phyloP scores from a whole-genome alignment of 2,888 invertebrate species.

The Polydrusus cervinus region DNA sequence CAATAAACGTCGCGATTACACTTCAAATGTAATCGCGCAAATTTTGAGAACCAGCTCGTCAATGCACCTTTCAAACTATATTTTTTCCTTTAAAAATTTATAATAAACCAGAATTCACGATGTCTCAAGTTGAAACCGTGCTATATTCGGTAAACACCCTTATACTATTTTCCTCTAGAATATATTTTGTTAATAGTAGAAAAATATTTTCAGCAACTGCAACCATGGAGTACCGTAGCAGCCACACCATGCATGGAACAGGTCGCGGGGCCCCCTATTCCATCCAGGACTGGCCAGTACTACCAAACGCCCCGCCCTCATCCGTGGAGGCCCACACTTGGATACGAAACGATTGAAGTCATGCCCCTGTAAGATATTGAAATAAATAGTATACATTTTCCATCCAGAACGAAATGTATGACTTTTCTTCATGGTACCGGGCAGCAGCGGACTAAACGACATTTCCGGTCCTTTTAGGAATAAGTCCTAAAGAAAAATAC shows the following conservation, averaged over 20 bases:
- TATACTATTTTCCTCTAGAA: not conserved
- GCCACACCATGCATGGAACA: conserved; percentile 79
- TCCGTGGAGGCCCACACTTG: conserved; percentile 86
- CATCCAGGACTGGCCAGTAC: conserved; percentile 80
- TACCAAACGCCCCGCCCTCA: conserved; percentile 84
- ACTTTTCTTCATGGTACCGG: no score
- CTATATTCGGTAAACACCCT: conserved; percentile 57
- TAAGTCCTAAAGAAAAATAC: no score
- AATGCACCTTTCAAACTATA: not conserved
- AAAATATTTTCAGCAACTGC: conserved; percentile 76
- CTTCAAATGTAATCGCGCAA: not conserved
- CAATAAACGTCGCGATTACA: no score
- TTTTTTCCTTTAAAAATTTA: conserved; percentile 27
- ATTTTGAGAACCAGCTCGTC: conserved; percentile 24
- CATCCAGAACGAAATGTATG: not conserved
- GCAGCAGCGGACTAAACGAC: no score
- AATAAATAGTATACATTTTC: not conserved
- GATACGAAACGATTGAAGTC: conserved; percentile 85
- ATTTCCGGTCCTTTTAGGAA: no score
- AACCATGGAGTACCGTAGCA: conserved; percentile 76
- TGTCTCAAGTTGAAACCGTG: conserved; percentile 55
- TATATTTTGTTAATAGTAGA: not conserved
- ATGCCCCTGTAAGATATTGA: conserved; percentile 76
- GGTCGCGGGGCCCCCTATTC: conserved; percentile 76
- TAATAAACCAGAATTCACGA: not conserved